Percentiles rank a stretch among this genome's conserved stretches.
Conservation (phyloP, 2,113 vertebrate species). For the Psittacula cyanocephala region DNA sequence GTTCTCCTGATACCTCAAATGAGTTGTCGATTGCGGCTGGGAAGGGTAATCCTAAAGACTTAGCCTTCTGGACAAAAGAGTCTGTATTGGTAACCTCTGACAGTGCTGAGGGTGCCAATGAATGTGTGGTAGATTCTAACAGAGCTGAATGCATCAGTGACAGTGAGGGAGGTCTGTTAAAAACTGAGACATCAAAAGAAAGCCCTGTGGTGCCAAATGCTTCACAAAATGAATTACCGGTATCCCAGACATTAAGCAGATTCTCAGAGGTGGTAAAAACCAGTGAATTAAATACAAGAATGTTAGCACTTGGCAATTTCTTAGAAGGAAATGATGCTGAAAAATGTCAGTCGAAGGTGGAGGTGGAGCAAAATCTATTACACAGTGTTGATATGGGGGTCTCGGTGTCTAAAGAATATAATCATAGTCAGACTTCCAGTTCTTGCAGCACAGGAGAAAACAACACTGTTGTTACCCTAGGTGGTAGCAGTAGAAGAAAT, state of each 20-base stretch:
- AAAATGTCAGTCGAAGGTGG: background rate
- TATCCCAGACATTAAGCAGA: background rate
- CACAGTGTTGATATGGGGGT: background rate
- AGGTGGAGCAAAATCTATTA: background rate
- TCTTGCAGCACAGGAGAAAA: background rate
- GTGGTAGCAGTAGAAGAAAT: background rate
- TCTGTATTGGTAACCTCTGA: background rate
- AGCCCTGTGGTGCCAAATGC: background rate
- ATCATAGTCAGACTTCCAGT: background rate
- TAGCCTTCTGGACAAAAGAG: background rate
- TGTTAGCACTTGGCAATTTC: background rate
- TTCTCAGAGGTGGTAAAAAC: slow-evolving; percentile 32
- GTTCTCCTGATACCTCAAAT: background rate
- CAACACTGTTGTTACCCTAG: background rate
- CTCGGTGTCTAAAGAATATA: background rate
- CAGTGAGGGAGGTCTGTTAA: background rate
- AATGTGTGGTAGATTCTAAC: background rate
- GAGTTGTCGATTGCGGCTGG: background rate
- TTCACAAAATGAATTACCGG: background rate
- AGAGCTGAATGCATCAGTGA: background rate
- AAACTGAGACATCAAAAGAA: background rate
- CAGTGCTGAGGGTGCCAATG: background rate
- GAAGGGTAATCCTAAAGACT: background rate
- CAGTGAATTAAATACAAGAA: slow-evolving; percentile 4
- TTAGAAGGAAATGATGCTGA: slow-evolving; percentile 5